Conservation (phyloP, 1,140 invertebrate species). For the Acromyrmex heyeri region DNA sequence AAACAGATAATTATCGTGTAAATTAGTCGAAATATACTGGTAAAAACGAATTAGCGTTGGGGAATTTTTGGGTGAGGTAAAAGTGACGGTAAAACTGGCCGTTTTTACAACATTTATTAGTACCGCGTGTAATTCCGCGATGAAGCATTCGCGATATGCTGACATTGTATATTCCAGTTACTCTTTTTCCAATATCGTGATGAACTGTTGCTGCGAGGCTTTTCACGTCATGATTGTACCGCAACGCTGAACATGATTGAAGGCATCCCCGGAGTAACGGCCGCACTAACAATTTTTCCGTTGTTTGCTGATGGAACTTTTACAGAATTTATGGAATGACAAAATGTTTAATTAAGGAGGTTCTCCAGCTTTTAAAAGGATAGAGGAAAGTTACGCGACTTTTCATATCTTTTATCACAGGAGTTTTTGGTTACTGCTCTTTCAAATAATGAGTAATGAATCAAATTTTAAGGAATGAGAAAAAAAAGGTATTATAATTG, state of each 20-base stretch:
- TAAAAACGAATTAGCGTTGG: neutral
- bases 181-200: conserved; percentile 40
- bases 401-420: too few relatives aligned
- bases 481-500: too few relatives aligned
- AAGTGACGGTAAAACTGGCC: neutral
- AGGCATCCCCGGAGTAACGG: conserved; percentile 23
- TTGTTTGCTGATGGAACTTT: neutral
- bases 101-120: conserved; percentile 26
- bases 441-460: too few relatives aligned
- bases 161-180: conserved; percentile 26
- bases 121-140: neutral
- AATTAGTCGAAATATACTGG: neutral
- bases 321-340: conserved; percentile 21
- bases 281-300: conserved; percentile 19
- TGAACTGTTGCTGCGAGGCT: conserved; percentile 41
- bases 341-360: conserved; percentile 16
- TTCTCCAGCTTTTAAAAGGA: too few relatives aligned
- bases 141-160: conserved; percentile 26
- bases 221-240: conserved; percentile 42
- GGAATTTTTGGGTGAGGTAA: neutral
- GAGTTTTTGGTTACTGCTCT: too few relatives aligned
- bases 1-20: conserved; percentile 12
- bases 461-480: too few relatives aligned
- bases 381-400: too few relatives aligned
- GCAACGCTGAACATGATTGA: conserved; percentile 25